Evolutionary conservation across 30 jellyfish, hydroid and myxozoan species (phyloP), one percentile per base, ranked within the genome.

Genomic region (Clytia hemisphaerica): DNA sequence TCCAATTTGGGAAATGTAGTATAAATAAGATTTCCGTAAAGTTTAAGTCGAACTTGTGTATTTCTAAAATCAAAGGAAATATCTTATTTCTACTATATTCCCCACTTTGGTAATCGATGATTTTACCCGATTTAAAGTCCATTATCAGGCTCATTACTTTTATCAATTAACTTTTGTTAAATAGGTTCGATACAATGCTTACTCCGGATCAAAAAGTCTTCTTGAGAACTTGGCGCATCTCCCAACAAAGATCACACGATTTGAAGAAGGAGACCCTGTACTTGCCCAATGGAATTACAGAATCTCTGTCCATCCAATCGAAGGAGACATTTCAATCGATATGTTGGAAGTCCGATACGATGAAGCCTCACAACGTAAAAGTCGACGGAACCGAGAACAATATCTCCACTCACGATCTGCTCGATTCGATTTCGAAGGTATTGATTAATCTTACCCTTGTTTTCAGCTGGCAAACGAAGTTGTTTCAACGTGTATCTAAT

Each of bases 211-310:
- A 24, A 86, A 86, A 48, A 73, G 92, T 67, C 46, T 64, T 32
- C 79, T 78, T 44, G 96, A 86, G 37, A 86, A 86, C 69, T 77
- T 86, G 5, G 94, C 96, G 12, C 82, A 77, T 71, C 79, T 86
- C 24, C 96, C 96, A 45, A 86, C 96, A 16, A 78, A 85, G 12
- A 72, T 86, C 58, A 79, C 73, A 82, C 84, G 86, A 21, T 78
- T 61, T 36, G 65, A 86, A 26, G 93, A 79, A 21, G 58, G 83
- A 16, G 67, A 61, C 10, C 96, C 96, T 10, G 87, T 71, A 10
- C 51, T 86, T 27, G 96, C 96, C 15, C 96, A 86, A 61, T 86
- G 96, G 96, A 86, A 86, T 80, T 86, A 86, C 78, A 54, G 96
- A 45, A 72, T 86, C 42, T 15, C 50, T 22, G 78, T 93, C 54